Evolutionary conservation across 1,140 invertebrate species (phyloP), one percentile per base, ranked within the genome.

Genomic region (Ptiloglossa arizonensis): DNA sequence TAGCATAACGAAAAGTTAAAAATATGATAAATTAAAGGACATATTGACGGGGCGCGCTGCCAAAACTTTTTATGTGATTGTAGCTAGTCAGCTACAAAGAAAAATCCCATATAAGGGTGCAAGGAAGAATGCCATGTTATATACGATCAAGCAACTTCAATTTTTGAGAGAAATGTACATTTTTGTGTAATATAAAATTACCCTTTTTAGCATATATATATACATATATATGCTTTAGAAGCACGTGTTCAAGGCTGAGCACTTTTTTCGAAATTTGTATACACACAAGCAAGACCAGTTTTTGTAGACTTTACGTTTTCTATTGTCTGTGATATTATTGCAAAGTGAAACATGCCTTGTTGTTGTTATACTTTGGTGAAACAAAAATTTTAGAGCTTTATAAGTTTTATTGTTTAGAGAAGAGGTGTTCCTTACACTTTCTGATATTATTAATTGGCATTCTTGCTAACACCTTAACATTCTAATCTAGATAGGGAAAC

Each of bases 271-370:
- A 75, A 68, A 84, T 84, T 80, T 57, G 60, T 77, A 77, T 77
- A 68, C 24, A 27, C 46, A 35, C 52, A 63, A 60, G 64, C 48
- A 59, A 78, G 70, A 38, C 69, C 66, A 81, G 54, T 72, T 81
- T 78, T 79, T 81, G 68, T 75, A 75, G 71, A 82, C 35, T 66
- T 82, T 86, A 86, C 64, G 80, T 86, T 86, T 77, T 82, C 69
- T 76, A 86, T 84, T 86, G 83, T 79, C 86, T 87, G 86, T 87
- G 85, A 87, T 87, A 86, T 64, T 82, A 82, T 87, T 81, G 69
- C 64, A 86, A 80, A 70, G 72, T 32, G 82, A 38, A 78, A 71
- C 81, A 82, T 52, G 52, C 69, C 67, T 62, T 77, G 44, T 79
- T 83, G 63, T 80, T 86, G 80, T 86, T 82, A 77, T 83, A 86